Evolutionary conservation across 2,113 vertebrate species (phyloP), one percentile per base, ranked within the genome.

Genomic region (Lophius piscatorius): DNA sequence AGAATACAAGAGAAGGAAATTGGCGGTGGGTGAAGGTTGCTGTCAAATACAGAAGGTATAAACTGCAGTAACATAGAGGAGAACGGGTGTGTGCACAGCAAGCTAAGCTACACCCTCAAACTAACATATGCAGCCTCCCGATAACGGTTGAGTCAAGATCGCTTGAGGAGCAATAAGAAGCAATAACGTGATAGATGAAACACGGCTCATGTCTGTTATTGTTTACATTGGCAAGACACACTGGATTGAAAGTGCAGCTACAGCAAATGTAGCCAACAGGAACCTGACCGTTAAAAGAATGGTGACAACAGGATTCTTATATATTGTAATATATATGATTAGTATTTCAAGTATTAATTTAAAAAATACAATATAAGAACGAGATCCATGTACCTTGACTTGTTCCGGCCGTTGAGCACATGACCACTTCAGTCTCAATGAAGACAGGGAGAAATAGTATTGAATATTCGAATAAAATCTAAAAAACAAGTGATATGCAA

Each of bases 71-170:
- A 47, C 24, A 57, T 6, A 7, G 13, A 33, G 14, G 18, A 22
- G n/a, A 38, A 14, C 44, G 78, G 76, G 81, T 66, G 81, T 77
- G 84, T 6, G 21, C 28, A 59, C 6, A 3, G 7, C 16, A 39
- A 68, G 51, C 42, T 31, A 47, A 70, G 51, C 66, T 80, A 86
- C 86, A 81, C 88, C 88, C 85, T 65, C 29, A 56, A 69, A 67
- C 74, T 55, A 74, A 20, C 54, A 75, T 39, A 31, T 80, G 77
- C 38, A 47, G 4, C 9, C 8, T 44, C 17, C 82, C 65, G 87
- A 90, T 90, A 90, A 85, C 64, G 70, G 70, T 28, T 11, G 12
- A 76, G 55, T 80, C 68, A 76, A 29, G 54, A n/a, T 54, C 21
- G 29, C 3, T 20, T 22, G 9, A 14, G 23, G 3, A 49, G 14